Evolutionary conservation across 2,113 vertebrate species (phyloP).

Genomic region (Ginglymostoma cirratum): DNA sequence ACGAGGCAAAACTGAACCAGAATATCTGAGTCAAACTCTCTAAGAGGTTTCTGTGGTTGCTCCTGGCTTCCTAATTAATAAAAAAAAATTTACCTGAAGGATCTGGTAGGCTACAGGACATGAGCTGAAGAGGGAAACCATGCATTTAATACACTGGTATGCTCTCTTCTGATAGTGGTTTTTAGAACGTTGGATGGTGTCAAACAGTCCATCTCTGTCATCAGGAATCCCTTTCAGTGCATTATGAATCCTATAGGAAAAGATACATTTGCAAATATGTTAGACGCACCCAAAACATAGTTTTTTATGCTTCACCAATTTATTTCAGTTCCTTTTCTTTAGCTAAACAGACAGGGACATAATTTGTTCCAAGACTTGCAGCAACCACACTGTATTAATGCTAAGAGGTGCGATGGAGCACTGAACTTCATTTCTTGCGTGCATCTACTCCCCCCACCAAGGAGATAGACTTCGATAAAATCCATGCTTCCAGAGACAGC

Average conservation of each 20-base stretch:
- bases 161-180: slow-evolving; percentile 99
- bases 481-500: neutral
- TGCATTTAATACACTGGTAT: slow-evolving; percentile 98
- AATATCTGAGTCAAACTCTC: neutral
- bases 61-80: neutral
- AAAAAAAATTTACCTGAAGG: slow-evolving; percentile 70
- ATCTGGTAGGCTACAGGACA: slow-evolving; percentile 98
- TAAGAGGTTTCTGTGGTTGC: neutral
- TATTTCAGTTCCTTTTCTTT: neutral
- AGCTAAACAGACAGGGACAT: neutral
- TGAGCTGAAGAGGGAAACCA: slow-evolving; percentile 98
- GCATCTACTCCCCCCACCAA: neutral
- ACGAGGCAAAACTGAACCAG: neutral
- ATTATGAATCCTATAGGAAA: slow-evolving; percentile 83
- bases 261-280: slow-evolving; percentile 21
- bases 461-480: neutral
- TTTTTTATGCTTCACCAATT: slow-evolving; percentile 5
- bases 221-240: slow-evolving; percentile 97
- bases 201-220: slow-evolving; percentile 93
- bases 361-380: neutral
- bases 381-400: neutral
- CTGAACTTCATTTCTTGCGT: neutral
- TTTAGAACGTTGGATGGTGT: slow-evolving; percentile 98
- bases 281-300: neutral
- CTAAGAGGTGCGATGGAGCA: neutral